These are phyloP conservation scores for Australoheros facetus DNA, from an alignment of 2,797 vertebrate species.

Conservation along the genomic window DNA sequence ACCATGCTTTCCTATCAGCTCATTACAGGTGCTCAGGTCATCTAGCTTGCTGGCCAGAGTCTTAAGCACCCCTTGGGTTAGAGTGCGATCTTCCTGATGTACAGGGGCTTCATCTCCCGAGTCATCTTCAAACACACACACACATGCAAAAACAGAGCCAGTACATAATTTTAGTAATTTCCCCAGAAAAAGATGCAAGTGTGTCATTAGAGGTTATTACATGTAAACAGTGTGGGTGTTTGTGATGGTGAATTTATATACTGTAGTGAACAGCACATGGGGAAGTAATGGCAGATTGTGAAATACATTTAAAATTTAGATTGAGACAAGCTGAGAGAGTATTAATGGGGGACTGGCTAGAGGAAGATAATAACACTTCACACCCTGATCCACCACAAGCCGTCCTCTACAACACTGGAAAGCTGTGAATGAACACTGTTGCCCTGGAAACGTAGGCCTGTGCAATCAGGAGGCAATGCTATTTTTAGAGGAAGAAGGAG, in stretches of 20 bases:
- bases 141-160: background rate
- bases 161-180: background rate
- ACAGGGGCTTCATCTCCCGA: slow-evolving; percentile 91
- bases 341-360: slow-evolving; percentile 37
- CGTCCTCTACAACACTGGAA: slow-evolving; percentile 57
- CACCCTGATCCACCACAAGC: slow-evolving; percentile 46
- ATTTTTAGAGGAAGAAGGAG: slow-evolving; percentile 77
- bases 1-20: slow-evolving; percentile 95
- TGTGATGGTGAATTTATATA: background rate
- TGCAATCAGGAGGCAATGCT: slow-evolving; percentile 70
- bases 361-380: slow-evolving; percentile 53
- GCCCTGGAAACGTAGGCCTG: slow-evolving; percentile 77
- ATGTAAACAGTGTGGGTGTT: background rate
- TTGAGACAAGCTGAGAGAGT: slow-evolving; percentile 6
- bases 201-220: background rate
- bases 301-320: slow-evolving; percentile 16
- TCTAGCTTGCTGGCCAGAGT: slow-evolving; percentile 90
- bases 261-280: background rate
- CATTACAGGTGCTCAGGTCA: slow-evolving; percentile 94
- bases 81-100: slow-evolving; percentile 87
- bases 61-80: slow-evolving; percentile 89
- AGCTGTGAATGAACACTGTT: slow-evolving; percentile 83
- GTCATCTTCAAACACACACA: slow-evolving; percentile 84
- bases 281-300: background rate
- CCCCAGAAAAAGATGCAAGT: background rate